Conservation (phyloP, 2,888 invertebrate genomes). For the Dione vanillae region DNA sequence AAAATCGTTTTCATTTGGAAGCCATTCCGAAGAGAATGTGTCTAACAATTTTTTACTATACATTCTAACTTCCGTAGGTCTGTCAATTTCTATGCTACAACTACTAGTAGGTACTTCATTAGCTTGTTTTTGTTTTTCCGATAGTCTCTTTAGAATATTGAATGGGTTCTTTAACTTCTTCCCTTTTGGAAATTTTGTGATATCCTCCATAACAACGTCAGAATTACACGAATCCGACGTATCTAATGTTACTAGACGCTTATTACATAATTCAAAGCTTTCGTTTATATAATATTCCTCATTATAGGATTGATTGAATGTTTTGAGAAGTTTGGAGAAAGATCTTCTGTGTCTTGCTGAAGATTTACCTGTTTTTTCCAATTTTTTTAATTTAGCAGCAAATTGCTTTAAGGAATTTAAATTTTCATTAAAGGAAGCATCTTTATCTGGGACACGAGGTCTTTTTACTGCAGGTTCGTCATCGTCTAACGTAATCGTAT, state of each 20-base stretch:
- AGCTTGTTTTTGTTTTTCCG: constrained; percentile 52
- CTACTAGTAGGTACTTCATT: constrained; percentile 39
- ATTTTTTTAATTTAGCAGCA: constrained; percentile 59
- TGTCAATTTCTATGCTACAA: constrained; percentile 32
- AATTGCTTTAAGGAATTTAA: constrained; percentile 60
- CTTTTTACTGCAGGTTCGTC: constrained; percentile 62
- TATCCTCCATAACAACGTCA: constrained; percentile 61
- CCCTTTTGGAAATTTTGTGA: constrained; percentile 46
- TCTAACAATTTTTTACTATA: constrained; percentile 51
- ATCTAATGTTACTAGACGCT: constrained; percentile 61
- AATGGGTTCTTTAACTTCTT: constrained; percentile 73
- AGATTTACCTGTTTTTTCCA: constrained; percentile 57
- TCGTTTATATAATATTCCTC: constrained; percentile 65
- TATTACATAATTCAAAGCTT: constrained; percentile 62
- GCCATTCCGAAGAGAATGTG: constrained; percentile 61
- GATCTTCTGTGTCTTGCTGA: constrained; percentile 65
- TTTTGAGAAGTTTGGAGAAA: constrained; percentile 67
- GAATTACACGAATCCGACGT: constrained; percentile 64
- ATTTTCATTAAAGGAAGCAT: constrained; percentile 56
- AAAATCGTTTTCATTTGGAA: constrained; percentile 66
- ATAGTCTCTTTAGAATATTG: constrained; percentile 64
- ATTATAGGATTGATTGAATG: constrained; percentile 69
- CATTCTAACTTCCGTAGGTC: constrained; percentile 41
- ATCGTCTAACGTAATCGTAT: constrained; percentile 69
- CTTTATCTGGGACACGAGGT: constrained; percentile 49